phyloP scores from a whole-genome alignment of 1,140 invertebrate genomes.

The Listronotus bonariensis region DNA sequence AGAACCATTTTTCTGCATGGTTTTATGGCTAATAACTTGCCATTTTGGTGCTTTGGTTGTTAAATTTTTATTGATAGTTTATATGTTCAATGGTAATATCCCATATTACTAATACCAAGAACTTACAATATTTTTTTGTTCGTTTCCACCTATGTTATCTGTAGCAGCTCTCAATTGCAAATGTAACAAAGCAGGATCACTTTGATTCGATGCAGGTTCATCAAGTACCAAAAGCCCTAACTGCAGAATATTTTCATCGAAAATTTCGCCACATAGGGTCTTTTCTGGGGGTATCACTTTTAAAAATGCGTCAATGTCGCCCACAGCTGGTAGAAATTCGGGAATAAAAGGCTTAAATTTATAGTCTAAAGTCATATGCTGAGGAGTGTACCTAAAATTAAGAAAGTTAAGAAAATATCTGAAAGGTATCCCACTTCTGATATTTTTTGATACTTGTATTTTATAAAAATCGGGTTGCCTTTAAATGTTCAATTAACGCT shows the following conservation, averaged over 20 bases:
- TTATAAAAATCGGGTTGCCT: no score
- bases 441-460: no score
- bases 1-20: no score
- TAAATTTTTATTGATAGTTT: no score
- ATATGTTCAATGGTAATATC: no score
- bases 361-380: constrained; percentile 87
- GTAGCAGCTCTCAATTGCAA: constrained; percentile 88
- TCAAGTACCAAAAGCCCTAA: constrained; percentile 88
- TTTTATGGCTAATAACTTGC: no score
- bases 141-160: constrained; percentile 20
- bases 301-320: constrained; percentile 97
- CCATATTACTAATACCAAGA: no score
- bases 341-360: constrained; percentile 94
- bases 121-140: constrained; percentile 36
- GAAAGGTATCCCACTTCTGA: no score
- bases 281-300: constrained; percentile 86
- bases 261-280: constrained; percentile 53
- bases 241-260: constrained; percentile 41
- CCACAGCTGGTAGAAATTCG: constrained; percentile 96
- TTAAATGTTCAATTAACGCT: no score
- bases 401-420: no score
- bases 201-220: constrained; percentile 93
- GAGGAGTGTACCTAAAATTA: constrained; percentile 80
- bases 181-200: constrained; percentile 92
- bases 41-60: no score